Evolutionary conservation across 2,113 vertebrate genomes (phyloP).

Genomic region (Quiscalus mexicanus): DNA sequence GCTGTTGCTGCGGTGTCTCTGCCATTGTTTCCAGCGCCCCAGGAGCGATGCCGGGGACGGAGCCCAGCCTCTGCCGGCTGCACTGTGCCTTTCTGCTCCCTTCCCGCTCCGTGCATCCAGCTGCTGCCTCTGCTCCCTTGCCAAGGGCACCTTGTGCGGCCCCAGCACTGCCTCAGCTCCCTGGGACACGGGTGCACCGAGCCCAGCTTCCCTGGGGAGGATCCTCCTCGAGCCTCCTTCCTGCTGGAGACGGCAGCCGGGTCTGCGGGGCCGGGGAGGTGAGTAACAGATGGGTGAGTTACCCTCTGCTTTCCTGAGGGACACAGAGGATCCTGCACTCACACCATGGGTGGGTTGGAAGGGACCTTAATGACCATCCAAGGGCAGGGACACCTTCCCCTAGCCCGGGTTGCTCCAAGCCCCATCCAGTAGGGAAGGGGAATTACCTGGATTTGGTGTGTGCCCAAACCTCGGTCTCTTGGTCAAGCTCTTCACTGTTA

Average conservation of each 20-base stretch:
- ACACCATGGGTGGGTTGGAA: not conserved
- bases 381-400: not conserved
- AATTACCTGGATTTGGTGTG: not conserved
- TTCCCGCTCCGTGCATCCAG: not conserved
- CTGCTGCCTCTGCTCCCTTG: not conserved
- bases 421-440: not conserved
- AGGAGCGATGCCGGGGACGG: not conserved
- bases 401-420: not conserved
- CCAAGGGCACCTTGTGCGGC: not conserved
- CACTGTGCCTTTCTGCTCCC: not conserved
- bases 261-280: not conserved
- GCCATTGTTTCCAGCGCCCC: fast-evolving
- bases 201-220: not conserved
- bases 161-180: not conserved
- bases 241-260: not conserved
- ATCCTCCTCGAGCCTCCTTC: not conserved
- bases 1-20: not conserved
- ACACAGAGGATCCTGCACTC: not conserved
- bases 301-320: not conserved
- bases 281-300: not conserved
- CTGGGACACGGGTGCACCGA: not conserved
- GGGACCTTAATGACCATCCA: not conserved
- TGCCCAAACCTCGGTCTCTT: not conserved
- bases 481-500: not conserved
- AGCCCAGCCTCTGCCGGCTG: not conserved